phyloP scores from a whole-genome alignment of 1,140 invertebrate genomes.

The Panulirus ornatus region DNA sequence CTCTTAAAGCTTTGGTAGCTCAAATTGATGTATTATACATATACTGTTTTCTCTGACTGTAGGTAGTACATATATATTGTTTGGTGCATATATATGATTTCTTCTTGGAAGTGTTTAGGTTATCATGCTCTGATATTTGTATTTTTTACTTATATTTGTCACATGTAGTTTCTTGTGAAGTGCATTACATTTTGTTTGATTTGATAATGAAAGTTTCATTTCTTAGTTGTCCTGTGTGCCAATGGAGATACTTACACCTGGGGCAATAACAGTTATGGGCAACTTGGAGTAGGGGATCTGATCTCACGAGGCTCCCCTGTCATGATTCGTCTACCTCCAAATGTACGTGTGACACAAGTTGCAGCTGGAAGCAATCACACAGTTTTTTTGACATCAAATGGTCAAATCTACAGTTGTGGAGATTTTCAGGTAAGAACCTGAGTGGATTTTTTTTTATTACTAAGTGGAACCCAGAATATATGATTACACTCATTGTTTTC shows the following conservation, averaged over 20 bases:
- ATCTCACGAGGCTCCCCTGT: constrained; percentile 86
- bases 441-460: not conserved
- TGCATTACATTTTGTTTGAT: constrained; percentile 75
- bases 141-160: too few relatives aligned
- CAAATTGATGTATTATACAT: too few relatives aligned
- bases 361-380: constrained; percentile 97
- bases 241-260: constrained; percentile 89
- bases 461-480: too few relatives aligned
- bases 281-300: constrained; percentile 93
- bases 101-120: too few relatives aligned
- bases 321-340: constrained; percentile 80
- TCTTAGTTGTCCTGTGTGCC: constrained; percentile 79
- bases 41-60: too few relatives aligned
- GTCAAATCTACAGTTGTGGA: constrained; percentile 96
- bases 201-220: constrained; percentile 7
- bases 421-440: constrained; percentile 85
- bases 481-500: too few relatives aligned
- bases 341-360: constrained; percentile 78
- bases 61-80: too few relatives aligned
- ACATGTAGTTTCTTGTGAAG: too few relatives aligned
- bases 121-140: too few relatives aligned
- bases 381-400: constrained; percentile 91
- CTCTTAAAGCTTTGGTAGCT: too few relatives aligned
- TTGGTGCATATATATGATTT: too few relatives aligned
- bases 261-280: constrained; percentile 94